These are phyloP conservation scores for Stylophora pistillata DNA, from an alignment of 64 coral and sea anemone species.

Conservation along the genomic window DNA sequence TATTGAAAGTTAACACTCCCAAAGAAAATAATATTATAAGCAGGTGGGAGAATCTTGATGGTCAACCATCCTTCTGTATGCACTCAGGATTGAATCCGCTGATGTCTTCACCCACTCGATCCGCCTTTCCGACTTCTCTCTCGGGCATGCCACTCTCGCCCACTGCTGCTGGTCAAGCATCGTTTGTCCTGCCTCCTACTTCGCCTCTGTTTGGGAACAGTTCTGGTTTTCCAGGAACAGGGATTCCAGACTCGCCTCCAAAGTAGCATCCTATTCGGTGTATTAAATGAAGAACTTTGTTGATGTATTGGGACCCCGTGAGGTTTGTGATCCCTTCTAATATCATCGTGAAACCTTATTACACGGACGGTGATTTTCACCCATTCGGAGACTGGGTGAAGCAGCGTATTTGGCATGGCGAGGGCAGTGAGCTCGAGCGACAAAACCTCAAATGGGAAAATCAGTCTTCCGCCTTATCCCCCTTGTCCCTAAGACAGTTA, in stretches of 20 bases:
- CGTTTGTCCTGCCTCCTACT: constrained; percentile 45
- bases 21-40: too few species aligned
- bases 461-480: too few species aligned
- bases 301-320: not conserved
- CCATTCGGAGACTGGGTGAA: too few species aligned
- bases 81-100: constrained; percentile 46
- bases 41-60: too few species aligned
- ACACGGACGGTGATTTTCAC: too few species aligned
- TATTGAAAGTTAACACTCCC: too few species aligned
- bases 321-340: not conserved
- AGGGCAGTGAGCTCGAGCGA: too few species aligned
- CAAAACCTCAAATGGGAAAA: too few species aligned
- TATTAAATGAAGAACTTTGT: not conserved
- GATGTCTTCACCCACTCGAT: constrained; percentile 61
- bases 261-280: not conserved
- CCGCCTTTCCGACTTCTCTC: constrained; percentile 39
- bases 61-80: constrained; percentile 9
- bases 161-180: constrained; percentile 47
- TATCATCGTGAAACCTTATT: not conserved
- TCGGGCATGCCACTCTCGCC: constrained; percentile 48
- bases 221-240: constrained; percentile 44
- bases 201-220: constrained; percentile 60
- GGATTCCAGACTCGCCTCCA: constrained; percentile 48
- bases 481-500: too few species aligned
- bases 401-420: too few species aligned